Conservation (phyloP, 92 coral and sea anemone species). For the Zoanthus sociatus region DNA sequence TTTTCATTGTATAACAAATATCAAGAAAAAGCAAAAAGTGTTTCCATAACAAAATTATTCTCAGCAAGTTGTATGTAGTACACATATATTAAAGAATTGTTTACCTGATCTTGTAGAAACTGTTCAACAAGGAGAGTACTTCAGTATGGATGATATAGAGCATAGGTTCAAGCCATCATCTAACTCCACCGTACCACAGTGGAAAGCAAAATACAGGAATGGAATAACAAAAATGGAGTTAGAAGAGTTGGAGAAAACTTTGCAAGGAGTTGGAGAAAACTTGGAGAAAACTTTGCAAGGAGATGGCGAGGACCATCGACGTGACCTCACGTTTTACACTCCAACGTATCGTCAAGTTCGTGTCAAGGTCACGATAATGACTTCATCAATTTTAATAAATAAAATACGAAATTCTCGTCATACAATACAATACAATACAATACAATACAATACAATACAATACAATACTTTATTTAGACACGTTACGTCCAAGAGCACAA, state of each 20-base stretch:
- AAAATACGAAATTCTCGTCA: too few relatives aligned
- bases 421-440: too few relatives aligned
- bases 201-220: slow-evolving; percentile 12
- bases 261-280: not conserved
- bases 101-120: not conserved
- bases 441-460: too few relatives aligned
- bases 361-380: slow-evolving; percentile 1
- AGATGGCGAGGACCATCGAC: slow-evolving; percentile 1
- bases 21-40: too few relatives aligned
- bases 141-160: slow-evolving; percentile 9
- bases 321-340: slow-evolving; percentile 4
- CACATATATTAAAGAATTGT: not conserved
- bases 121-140: not conserved
- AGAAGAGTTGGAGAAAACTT: not conserved
- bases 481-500: too few relatives aligned
- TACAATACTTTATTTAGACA: too few relatives aligned
- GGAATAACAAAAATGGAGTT: slow-evolving; percentile 43
- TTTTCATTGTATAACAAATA: too few relatives aligned
- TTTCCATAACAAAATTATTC: too few relatives aligned
- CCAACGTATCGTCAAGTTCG: slow-evolving; percentile 31
- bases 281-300: not conserved
- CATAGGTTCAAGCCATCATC: not conserved
- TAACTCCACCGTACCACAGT: not conserved
- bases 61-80: too few relatives aligned
- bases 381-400: not conserved